Evolutionary conservation across 2,797 vertebrate species (phyloP).

Genomic region (Paedocypris micromegethes): DNA sequence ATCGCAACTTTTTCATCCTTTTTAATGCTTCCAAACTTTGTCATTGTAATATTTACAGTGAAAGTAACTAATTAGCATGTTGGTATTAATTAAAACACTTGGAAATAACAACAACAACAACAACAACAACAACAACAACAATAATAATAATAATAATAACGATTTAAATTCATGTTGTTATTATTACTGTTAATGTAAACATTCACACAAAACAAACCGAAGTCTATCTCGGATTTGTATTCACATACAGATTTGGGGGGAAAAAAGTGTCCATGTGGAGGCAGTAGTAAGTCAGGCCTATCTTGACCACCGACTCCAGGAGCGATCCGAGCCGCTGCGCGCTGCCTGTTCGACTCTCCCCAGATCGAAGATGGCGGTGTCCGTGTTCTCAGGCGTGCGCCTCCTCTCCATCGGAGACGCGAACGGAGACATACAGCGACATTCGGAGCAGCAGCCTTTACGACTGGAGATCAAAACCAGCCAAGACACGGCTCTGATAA

Average conservation of each 20-base stretch:
- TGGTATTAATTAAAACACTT: no score
- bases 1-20: neutral
- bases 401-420: slow-evolving; percentile 94
- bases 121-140: no score
- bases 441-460: slow-evolving; percentile 90
- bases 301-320: slow-evolving; percentile 49
- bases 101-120: no score
- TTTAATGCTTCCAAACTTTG: neutral
- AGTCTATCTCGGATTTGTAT: no score
- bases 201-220: no score
- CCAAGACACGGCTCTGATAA: slow-evolving; percentile 81
- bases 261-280: slow-evolving; percentile 40
- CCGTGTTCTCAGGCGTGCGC: slow-evolving; percentile 92
- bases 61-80: neutral
- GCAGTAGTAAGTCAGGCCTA: slow-evolving; percentile 43
- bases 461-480: slow-evolving; percentile 84
- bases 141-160: no score
- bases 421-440: slow-evolving; percentile 93
- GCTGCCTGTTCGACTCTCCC: slow-evolving; percentile 61
- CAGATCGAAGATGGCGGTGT: slow-evolving; percentile 88
- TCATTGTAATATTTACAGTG: neutral
- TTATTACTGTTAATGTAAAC: no score
- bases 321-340: slow-evolving; percentile 56
- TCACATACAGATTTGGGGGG: neutral
- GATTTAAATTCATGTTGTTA: no score